These are phyloP conservation scores for Panurus biarmicus DNA, from an alignment of 2,113 vertebrate genomes.

Conservation along the genomic window DNA sequence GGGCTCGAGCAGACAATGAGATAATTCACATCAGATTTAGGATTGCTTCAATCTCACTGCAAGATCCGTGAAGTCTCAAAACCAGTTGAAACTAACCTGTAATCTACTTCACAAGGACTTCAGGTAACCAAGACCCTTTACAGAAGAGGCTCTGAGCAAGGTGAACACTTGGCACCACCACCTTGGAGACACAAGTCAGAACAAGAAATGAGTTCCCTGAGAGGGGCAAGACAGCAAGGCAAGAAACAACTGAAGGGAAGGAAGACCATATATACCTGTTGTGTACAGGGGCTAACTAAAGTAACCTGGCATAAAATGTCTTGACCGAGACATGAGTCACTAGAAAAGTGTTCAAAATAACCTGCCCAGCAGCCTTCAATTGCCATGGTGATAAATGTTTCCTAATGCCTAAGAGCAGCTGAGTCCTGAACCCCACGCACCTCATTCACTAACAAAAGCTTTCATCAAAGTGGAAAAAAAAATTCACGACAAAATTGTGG, in stretches of 20 bases:
- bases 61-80: not conserved
- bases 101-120: not conserved
- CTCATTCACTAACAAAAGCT: conserved; percentile 49
- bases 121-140: not conserved
- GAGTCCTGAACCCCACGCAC: not conserved
- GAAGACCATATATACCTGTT: not conserved
- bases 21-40: not conserved
- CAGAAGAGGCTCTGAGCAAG: not conserved
- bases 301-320: not conserved
- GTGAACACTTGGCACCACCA: not conserved
- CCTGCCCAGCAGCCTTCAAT: conserved; percentile 16
- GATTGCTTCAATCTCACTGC: not conserved
- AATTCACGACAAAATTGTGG: not conserved
- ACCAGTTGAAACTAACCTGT: not conserved
- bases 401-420: conserved; percentile 17
- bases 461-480: not conserved
- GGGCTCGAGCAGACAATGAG: not conserved
- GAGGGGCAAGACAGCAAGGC: not conserved
- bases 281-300: not conserved
- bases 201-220: not conserved
- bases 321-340: not conserved
- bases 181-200: not conserved
- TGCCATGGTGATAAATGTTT: conserved; percentile 43
- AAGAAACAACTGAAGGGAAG: not conserved
- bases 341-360: conserved; percentile 20